Percentiles rank a stretch among this genome's conserved stretches.
Evolutionary conservation across 2,888 invertebrate genomes (phyloP).

Genomic region (Catocala fraxini): DNA sequence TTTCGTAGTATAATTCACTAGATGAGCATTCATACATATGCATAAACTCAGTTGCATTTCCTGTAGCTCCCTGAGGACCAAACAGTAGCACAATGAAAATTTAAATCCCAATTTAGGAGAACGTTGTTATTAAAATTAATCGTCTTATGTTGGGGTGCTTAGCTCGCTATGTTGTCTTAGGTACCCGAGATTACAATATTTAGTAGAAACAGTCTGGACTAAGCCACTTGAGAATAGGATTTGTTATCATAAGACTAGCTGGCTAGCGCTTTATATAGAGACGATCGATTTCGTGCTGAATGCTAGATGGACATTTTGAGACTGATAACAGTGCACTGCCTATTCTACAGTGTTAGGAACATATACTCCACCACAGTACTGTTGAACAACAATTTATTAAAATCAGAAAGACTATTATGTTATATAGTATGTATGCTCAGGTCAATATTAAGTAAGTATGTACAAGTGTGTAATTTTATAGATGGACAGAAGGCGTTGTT

Average conservation of each 20-base stretch:
- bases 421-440: too few species aligned
- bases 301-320: not conserved
- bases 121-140: constrained; percentile 41
- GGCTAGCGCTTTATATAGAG: not conserved
- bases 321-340: not conserved
- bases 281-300: not conserved
- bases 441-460: too few species aligned
- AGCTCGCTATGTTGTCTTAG: constrained; percentile 25
- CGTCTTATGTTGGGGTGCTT: constrained; percentile 30
- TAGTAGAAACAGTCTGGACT: constrained; percentile 21
- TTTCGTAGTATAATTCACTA: too few species aligned
- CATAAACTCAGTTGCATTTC: constrained; percentile 16
- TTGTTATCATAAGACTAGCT: constrained; percentile 1
- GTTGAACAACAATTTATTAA: too few species aligned
- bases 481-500: too few species aligned
- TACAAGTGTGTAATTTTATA: too few species aligned
- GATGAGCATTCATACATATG: not conserved
- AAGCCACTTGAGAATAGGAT: constrained; percentile 26
- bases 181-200: constrained; percentile 40
- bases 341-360: not conserved
- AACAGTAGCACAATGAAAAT: constrained; percentile 25
- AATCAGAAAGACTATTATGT: too few species aligned
- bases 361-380: too few species aligned
- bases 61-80: constrained; percentile 2
- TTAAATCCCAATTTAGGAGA: constrained; percentile 19